Evolutionary conservation across 2,113 vertebrate species (phyloP).

Genomic region (Oncorhynchus gorbuscha): DNA sequence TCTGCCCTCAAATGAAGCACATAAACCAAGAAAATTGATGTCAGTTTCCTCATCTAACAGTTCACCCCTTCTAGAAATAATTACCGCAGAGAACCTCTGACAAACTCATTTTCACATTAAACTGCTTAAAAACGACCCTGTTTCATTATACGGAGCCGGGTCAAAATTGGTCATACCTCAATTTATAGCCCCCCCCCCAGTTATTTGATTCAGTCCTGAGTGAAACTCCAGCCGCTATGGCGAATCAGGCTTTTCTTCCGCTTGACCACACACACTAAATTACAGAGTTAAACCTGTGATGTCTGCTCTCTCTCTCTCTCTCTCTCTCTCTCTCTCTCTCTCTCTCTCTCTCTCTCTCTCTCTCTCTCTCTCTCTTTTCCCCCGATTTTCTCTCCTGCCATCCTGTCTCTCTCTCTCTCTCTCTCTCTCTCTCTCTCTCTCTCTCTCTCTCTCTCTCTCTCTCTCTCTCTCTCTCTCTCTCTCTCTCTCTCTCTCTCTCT

Average conservation of each 20-base stretch:
- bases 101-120: constrained; percentile 22
- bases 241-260: constrained; percentile 35
- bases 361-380: constrained; percentile 11
- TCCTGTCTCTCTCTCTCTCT: constrained; percentile 31
- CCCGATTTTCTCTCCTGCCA: too few species aligned
- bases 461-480: too few species aligned
- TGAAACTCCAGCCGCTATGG: constrained; percentile 61
- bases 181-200: neutral
- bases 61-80: constrained; percentile 45
- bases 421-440: constrained; percentile 20
- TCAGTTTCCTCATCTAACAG: constrained; percentile 52
- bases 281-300: constrained; percentile 57
- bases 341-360: constrained; percentile 21
- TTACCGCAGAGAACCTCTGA: constrained; percentile 21
- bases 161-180: constrained; percentile 14
- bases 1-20: constrained; percentile 44
- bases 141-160: constrained; percentile 15
- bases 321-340: constrained; percentile 25
- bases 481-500: constrained; percentile 19
- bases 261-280: constrained; percentile 73
- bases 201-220: constrained; percentile 46
- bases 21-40: constrained; percentile 50
- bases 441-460: too few species aligned
- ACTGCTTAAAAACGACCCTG: constrained; percentile 34
- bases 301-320: constrained; percentile 27